Base-by-base conservation (phyloP, 2,113 vertebrate species). In the Argyrosomus japonicus region DNA sequence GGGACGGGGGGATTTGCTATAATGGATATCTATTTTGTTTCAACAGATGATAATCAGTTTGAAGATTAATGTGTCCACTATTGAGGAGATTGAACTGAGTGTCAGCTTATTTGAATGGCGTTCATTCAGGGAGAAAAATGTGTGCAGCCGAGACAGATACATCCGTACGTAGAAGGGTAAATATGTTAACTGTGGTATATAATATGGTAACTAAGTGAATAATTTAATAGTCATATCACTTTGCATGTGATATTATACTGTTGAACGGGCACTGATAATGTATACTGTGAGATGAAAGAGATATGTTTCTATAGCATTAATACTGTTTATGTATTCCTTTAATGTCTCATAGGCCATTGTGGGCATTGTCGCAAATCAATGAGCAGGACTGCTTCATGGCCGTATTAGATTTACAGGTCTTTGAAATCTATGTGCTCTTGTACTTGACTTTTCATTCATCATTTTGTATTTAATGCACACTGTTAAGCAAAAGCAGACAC, bases 11-110 rank as follows among this genome's bases (percentile, higher is more conserved):
- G 11, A 54, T 80, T 53, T 67, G 14, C 14, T 25, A 1, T 78
- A 67, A 70, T 64, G 19, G 57, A 77, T 76, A 62, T 72, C 50
- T n/a, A 15, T 43, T 79, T 74, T 19, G 5, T 69, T 72, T 47
- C 18, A 57, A 23, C 13, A 76, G 69, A 91, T 85, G 57, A 36
- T 53, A 57, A 83, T 77, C 68, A 77, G 67, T 76, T 48, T 61
- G 60, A 83, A 75, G 68, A 86, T 62, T 1, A 53, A 86, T 86
- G 74, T 1, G 19, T 48, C 27, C 68, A 19, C 67, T 19, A 1
- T 15, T n/a, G 12, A 62, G 74, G 77, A 67, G 56, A 65, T 23
- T 65, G 18, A 75, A 57, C 13, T 8, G 6, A 54, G 60, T 81
- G 58, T 75, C 64, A 21, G 36, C 5, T 78, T 77, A 29, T 65